Evolutionary conservation across 2,113 vertebrate genomes (phyloP).

Genomic region (Epinephelus lanceolatus): DNA sequence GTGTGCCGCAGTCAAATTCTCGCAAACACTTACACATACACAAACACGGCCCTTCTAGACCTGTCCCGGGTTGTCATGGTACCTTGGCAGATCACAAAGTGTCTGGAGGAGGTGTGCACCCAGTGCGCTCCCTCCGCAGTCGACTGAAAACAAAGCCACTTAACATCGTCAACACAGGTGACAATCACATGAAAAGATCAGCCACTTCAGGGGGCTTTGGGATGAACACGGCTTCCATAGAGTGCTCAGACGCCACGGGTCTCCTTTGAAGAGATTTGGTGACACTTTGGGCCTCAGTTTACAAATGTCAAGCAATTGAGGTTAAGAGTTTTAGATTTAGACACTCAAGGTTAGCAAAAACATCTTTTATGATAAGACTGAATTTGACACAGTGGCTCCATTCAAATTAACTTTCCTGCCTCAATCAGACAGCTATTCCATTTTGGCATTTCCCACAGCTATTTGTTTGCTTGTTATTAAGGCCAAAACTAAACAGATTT

Average conservation of each 20-base stretch:
- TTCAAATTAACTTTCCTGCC: not conserved
- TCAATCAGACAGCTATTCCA: not conserved
- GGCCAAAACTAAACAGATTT: not conserved
- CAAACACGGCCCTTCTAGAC: slow-evolving; percentile 1
- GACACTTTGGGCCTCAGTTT: not conserved
- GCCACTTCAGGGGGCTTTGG: slow-evolving; percentile 20
- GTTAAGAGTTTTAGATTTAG: not conserved
- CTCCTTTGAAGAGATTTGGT: not conserved
- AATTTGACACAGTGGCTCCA: not conserved
- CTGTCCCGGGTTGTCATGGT: slow-evolving; percentile 1
- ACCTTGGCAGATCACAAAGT: slow-evolving; percentile 17
- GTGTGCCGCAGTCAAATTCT: slow-evolving; percentile 11
- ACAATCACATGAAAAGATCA: slow-evolving; percentile 29
- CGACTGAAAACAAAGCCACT: slow-evolving; percentile 52
- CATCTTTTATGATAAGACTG: not conserved
- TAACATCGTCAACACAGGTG: slow-evolving; percentile 50
- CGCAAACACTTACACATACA: slow-evolving; percentile 17
- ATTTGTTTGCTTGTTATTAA: not conserved
- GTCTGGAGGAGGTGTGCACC: slow-evolving; percentile 27
- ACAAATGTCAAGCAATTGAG: not conserved
- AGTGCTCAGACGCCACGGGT: not conserved
- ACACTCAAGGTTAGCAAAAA: not conserved
- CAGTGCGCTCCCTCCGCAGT: slow-evolving; percentile 25
- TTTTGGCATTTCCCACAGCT: not conserved
- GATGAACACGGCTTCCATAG: slow-evolving; percentile 2